Evolutionary conservation across 37 sponge, comb jelly and placozoan species (phyloP).

Genomic region (Beroe ovata): DNA sequence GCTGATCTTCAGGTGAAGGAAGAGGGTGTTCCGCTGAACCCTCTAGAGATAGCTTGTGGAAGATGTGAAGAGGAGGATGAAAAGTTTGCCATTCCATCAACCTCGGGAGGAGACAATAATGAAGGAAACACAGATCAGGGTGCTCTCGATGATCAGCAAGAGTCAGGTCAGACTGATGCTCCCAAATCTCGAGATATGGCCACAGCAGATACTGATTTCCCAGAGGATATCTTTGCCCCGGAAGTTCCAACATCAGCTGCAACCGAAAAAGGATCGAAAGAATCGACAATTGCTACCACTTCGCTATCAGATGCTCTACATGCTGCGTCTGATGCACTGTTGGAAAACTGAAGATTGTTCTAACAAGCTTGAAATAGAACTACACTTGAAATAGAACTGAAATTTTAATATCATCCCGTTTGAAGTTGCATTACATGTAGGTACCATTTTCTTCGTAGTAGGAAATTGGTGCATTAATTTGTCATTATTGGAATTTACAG

Average conservation of each 20-base stretch:
- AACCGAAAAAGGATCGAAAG: neutral
- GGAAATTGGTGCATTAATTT: too few species aligned
- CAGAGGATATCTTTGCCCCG: conserved; percentile 7
- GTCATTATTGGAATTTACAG: too few species aligned
- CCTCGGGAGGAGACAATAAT: neutral
- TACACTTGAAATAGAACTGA: too few species aligned
- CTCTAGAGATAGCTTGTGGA: conserved; percentile 1
- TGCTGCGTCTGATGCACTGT: conserved; percentile 38
- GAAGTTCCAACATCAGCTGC: neutral
- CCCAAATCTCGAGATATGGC: neutral
- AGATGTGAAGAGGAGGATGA: neutral
- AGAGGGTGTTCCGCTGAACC: neutral
- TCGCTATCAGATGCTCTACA: conserved; percentile 37
- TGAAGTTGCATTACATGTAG: too few species aligned
- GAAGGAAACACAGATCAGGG: neutral
- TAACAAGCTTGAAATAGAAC: too few species aligned
- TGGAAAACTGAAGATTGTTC: neutral
- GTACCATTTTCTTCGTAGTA: too few species aligned
- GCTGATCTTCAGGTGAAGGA: neutral
- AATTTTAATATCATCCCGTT: too few species aligned
- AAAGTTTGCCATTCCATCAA: neutral
- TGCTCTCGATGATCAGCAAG: neutral
- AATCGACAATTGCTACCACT: neutral
- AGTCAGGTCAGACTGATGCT: neutral
- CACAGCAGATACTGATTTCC: neutral